Evolutionary conservation across 1,140 invertebrate genomes (phyloP).

Genomic region (Drosophila micromelanica): DNA sequence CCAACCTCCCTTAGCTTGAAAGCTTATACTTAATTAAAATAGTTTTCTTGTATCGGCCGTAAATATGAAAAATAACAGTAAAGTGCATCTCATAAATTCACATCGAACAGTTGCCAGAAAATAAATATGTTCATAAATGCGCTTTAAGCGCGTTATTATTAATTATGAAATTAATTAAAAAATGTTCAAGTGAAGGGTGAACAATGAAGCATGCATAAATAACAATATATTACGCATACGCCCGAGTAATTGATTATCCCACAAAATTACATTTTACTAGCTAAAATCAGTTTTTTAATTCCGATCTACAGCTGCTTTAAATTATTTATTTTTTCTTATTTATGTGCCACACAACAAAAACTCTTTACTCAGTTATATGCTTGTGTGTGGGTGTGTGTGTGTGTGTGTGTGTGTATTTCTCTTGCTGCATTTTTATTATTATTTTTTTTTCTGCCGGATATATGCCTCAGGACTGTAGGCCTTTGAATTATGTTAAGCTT

Average conservation of each 20-base stretch:
- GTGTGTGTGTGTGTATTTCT: not conserved
- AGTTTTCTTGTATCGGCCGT: slow-evolving; percentile 9
- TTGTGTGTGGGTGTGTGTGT: not conserved
- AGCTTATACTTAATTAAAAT: slow-evolving; percentile 44
- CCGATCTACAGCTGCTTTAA: not conserved
- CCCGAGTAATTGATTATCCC: not conserved
- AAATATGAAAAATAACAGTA: slow-evolving; percentile 44
- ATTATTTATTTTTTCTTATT: slow-evolving; percentile 39
- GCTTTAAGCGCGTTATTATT: slow-evolving; percentile 52
- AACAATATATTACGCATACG: slow-evolving; percentile 18
- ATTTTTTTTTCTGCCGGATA: slow-evolving; percentile 9
- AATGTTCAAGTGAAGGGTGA: slow-evolving; percentile 24
- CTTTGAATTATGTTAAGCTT: slow-evolving; percentile 70
- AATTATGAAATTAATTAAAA: slow-evolving; percentile 71
- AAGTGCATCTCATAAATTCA: slow-evolving; percentile 42
- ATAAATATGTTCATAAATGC: slow-evolving; percentile 56
- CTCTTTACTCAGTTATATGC: not conserved
- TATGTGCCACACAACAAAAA: slow-evolving; percentile 8
- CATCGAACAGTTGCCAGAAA: slow-evolving; percentile 32
- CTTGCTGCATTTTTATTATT: slow-evolving; percentile 29
- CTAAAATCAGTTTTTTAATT: not conserved
- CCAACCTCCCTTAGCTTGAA: not conserved
- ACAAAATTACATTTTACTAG: not conserved
- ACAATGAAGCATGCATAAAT: slow-evolving; percentile 17
- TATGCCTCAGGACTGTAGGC: slow-evolving; percentile 33